phyloP scores from a whole-genome alignment of 2,113 vertebrate genomes.

The Passer domesticus region DNA sequence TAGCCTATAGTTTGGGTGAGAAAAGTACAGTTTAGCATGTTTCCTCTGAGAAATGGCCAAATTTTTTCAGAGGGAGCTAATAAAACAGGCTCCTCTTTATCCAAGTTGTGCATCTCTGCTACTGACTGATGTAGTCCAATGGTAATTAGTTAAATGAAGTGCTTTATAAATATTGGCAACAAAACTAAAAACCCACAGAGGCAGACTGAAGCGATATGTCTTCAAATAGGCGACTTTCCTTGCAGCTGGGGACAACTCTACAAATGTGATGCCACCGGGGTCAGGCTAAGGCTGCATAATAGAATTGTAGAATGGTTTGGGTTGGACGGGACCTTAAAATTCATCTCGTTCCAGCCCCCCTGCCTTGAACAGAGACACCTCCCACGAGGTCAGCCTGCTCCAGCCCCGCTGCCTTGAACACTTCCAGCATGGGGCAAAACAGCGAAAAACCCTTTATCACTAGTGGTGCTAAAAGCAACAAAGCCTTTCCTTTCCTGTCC shows the following conservation, averaged over 20 bases:
- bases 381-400: background rate
- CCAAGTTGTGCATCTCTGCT: background rate
- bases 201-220: background rate
- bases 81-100: background rate
- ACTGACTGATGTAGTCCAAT: background rate
- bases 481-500: background rate
- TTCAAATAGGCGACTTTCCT: background rate
- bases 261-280: fast-evolving
- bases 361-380: background rate
- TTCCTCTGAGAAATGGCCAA: background rate
- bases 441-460: no score
- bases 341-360: fast-evolving
- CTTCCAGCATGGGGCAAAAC: background rate
- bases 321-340: background rate
- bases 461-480: no score
- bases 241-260: background rate
- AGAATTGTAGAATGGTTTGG: background rate
- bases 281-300: background rate
- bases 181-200: background rate
- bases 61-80: background rate
- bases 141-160: background rate
- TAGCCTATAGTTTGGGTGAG: background rate
- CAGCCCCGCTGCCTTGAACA: background rate
- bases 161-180: background rate
- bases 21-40: background rate